phyloP scores from a whole-genome alignment of 2,888 invertebrate species.

The Ochropleura leucogaster region DNA sequence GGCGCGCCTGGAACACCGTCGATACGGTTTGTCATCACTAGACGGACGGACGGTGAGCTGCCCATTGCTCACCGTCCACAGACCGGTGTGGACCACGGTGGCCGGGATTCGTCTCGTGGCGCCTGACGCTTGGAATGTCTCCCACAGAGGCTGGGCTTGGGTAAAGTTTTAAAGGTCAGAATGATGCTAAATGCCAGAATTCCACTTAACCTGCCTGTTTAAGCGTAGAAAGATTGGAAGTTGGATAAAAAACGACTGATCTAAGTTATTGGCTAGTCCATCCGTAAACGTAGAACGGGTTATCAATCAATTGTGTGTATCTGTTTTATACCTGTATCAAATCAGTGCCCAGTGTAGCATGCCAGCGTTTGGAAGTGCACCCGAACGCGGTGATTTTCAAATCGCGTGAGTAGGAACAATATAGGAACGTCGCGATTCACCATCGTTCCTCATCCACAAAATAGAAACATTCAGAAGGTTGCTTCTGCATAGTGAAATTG shows the following conservation, averaged over 20 bases:
- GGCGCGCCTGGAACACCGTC: no score
- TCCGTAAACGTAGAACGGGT: neutral
- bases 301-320: slow-evolving; percentile 6
- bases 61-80: no score
- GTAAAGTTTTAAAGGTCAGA: neutral
- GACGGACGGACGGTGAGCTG: no score
- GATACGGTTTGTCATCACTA: no score
- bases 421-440: slow-evolving; percentile 66
- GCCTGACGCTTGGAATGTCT: no score
- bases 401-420: slow-evolving; percentile 78
- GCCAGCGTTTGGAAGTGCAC: slow-evolving; percentile 15
- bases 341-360: slow-evolving; percentile 25
- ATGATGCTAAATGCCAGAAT: neutral
- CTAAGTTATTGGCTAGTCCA: neutral
- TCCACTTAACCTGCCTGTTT: neutral
- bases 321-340: slow-evolving; percentile 8
- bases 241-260: neutral
- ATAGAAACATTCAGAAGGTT: neutral
- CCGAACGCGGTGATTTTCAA: slow-evolving; percentile 67
- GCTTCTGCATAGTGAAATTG: neutral
- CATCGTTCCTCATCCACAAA: slow-evolving; percentile 36
- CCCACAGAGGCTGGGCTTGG: no score
- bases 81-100: no score
- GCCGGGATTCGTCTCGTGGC: no score
- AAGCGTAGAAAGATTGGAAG: no score